Conservation (phyloP, 2,888 invertebrate species). For the Latrodectus elegans region DNA sequence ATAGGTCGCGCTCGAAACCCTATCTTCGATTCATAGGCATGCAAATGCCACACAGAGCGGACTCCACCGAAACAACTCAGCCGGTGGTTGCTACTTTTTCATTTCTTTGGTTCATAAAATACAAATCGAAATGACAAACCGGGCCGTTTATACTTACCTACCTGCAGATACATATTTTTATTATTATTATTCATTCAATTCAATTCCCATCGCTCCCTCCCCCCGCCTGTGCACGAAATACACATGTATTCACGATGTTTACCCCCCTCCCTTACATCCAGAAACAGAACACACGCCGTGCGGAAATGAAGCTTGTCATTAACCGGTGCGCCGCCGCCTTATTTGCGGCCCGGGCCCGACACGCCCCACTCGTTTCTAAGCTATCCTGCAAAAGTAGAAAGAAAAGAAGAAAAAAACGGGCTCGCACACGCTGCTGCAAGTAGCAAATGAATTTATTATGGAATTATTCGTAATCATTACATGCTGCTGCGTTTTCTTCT, state of each 20-base stretch:
- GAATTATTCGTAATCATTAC: constrained; percentile 68
- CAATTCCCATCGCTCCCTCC: neutral
- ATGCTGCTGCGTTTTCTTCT: constrained; percentile 54
- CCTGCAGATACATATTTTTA: constrained; percentile 57
- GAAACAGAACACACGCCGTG: constrained; percentile 52
- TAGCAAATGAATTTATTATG: constrained; percentile 69
- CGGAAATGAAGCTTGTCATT: constrained; percentile 67
- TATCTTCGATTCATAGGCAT: no score
- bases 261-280: constrained; percentile 5
- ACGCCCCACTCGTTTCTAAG: constrained; percentile 54
- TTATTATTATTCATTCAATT: constrained; percentile 48
- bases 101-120: neutral
- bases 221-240: constrained; percentile 5
- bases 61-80: neutral
- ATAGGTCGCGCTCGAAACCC: no score
- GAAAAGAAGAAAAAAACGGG: neutral
- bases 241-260: neutral
- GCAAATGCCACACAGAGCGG: constrained; percentile 48
- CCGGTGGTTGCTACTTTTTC: constrained; percentile 26
- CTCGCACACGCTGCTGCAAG: constrained; percentile 41
- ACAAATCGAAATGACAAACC: constrained; percentile 54
- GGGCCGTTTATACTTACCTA: constrained; percentile 34
- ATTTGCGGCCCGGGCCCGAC: constrained; percentile 50
- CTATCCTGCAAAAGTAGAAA: neutral
- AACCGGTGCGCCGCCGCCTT: constrained; percentile 47